Base-by-base conservation (phyloP, 1,140 invertebrate species). In the Zaprionus tsacasi region DNA sequence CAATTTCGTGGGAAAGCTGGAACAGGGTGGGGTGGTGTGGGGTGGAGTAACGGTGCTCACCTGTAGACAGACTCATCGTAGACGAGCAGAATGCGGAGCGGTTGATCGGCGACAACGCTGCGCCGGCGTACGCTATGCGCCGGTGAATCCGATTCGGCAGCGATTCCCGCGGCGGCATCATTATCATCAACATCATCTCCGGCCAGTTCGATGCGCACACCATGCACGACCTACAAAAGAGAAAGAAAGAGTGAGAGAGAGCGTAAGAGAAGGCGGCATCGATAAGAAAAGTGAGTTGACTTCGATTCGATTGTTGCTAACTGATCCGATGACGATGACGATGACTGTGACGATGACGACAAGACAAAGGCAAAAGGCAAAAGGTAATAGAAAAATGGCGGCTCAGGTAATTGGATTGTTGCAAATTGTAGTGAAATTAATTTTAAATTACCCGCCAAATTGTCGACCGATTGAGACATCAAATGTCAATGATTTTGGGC, bases 1-100 rank as follows among this genome's bases (percentile, higher is more conserved):
- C 67, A 81, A 86, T 83, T 77, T 77, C 13, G 15, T 52, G 40
- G 76, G 45, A 17, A 17, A 25, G n/a, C n/a, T n/a, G n/a, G n/a
- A n/a, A n/a, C n/a, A n/a, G n/a, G n/a, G n/a, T n/a, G n/a, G n/a
- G 21, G 21, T 50, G 45, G 10, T 10, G 17, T 12, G 17, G 10
- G 21, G 8, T 7, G 15, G 15, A 17, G 17, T 25, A 50, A 25
- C 15, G 17, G 7, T 8, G 40, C 95, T 94, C 92, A 98, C 97
- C 95, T 96, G 93, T 96, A 96, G 57, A 99, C 96, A 91, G 97
- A 98, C 69, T 96, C 94, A 92, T 99, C 98, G 92, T 98, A 99
- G 89, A 96, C 96, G 70, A 98, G 94, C 75, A 98, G 95, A 80
- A 99, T 98, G 82, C 98, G 94, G 59, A 99, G 94, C 2, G 96